These are phyloP conservation scores for Marmota flaviventris DNA, from an alignment of 2,113 vertebrate species.

Conservation along the genomic window DNA sequence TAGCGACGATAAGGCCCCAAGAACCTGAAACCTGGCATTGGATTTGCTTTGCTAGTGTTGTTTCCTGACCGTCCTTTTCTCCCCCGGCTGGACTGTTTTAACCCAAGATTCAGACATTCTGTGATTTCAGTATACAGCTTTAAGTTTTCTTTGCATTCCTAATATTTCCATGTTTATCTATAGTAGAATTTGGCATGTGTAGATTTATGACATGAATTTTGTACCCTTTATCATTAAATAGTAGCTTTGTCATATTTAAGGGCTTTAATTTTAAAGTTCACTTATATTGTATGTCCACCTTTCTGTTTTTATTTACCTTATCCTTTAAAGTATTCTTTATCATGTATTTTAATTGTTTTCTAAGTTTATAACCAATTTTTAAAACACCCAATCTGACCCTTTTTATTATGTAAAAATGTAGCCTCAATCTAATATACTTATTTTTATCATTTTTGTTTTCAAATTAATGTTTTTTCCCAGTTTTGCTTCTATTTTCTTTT, in stretches of 20 bases:
- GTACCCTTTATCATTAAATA: background rate
- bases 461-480: background rate
- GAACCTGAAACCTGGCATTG: background rate
- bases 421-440: background rate
- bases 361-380: background rate
- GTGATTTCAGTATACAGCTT: background rate
- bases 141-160: background rate
- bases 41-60: background rate
- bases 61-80: background rate
- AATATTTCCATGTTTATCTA: background rate
- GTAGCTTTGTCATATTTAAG: background rate
- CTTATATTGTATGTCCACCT: background rate
- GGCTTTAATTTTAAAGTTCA: background rate
- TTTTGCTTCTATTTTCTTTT: background rate
- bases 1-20: background rate
- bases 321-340: background rate
- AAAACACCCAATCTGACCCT: background rate
- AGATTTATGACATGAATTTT: background rate
- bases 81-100: background rate
- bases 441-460: slow-evolving; percentile 10
- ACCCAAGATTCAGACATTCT: background rate
- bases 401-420: background rate
- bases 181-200: background rate
- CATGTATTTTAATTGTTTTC: background rate
- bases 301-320: background rate